Conservation (phyloP, 1,140 invertebrate species). For the Calliopsis andreniformis region DNA sequence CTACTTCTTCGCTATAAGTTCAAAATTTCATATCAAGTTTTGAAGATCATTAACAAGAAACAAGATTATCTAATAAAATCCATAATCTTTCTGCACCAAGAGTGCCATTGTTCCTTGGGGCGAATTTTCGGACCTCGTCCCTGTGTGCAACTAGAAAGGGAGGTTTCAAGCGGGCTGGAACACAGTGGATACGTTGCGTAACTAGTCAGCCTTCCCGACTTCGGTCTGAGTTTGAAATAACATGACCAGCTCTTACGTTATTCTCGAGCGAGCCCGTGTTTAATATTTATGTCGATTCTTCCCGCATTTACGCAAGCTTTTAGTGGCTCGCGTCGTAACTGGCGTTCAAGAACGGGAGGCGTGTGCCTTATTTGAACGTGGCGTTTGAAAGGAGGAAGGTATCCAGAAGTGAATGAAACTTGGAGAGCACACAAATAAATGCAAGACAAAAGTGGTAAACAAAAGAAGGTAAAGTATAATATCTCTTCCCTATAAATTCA, state of each 20-base stretch:
- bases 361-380: not conserved
- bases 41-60: too few relatives aligned
- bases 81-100: too few relatives aligned
- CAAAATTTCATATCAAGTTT: too few relatives aligned
- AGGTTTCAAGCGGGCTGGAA: not conserved
- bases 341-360: too few relatives aligned
- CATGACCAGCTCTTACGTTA: not conserved
- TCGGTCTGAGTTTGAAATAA: not conserved
- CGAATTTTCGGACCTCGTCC: not conserved
- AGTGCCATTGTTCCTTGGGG: too few relatives aligned
- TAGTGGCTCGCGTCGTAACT: not conserved
- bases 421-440: not conserved
- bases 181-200: not conserved
- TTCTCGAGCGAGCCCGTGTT: not conserved
- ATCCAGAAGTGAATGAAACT: not conserved
- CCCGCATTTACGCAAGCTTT: slow-evolving; percentile 23
- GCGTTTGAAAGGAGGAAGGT: not conserved
- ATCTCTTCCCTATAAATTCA: too few relatives aligned
- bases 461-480: too few relatives aligned
- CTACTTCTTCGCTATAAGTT: too few relatives aligned
- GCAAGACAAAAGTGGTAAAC: not conserved
- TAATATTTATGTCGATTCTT: slow-evolving; percentile 19
- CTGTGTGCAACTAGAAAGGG: not conserved
- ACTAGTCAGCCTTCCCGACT: not conserved
- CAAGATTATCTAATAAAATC: too few relatives aligned